Conservation (phyloP, 2,797 vertebrate genomes). For the Taeniopygia guttata region DNA sequence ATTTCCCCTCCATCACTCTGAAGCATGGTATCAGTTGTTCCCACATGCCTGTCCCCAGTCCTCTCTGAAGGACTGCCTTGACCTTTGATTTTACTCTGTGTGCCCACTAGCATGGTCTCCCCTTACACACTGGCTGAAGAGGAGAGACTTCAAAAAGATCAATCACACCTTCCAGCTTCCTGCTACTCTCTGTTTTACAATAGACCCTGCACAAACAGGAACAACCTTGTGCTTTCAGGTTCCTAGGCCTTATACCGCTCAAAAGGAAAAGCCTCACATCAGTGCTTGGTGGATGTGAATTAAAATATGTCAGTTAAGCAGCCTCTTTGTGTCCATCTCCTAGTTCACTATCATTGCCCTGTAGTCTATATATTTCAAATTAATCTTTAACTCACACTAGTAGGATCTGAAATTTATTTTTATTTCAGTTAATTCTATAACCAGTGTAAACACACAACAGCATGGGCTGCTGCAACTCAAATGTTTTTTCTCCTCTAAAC, state of each 20-base stretch:
- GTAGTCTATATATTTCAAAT: not conserved
- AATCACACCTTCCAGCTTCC: not conserved
- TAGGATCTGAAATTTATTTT: not conserved
- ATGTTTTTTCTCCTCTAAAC: not conserved
- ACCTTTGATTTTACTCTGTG: not conserved
- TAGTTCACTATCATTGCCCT: not conserved
- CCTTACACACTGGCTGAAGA: not conserved
- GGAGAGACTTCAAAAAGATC: not conserved
- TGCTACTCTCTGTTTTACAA: not conserved
- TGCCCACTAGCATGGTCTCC: not conserved
- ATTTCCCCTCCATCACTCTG: not conserved
- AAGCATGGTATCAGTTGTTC: not conserved
- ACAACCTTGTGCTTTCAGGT: not conserved
- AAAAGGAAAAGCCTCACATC: not conserved
- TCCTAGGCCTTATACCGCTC: not conserved
- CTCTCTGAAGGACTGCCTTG: not conserved
- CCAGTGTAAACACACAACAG: not conserved
- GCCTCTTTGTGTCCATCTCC: not conserved
- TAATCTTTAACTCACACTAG: not conserved
- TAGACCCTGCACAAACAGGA: not conserved
- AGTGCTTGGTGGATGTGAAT: not conserved
- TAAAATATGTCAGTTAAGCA: not conserved
- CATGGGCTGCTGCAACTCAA: fast-evolving
- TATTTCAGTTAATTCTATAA: not conserved
- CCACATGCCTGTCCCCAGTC: not conserved